phyloP scores from a whole-genome alignment of 1,140 invertebrate species.

The Ceratina australensis region DNA sequence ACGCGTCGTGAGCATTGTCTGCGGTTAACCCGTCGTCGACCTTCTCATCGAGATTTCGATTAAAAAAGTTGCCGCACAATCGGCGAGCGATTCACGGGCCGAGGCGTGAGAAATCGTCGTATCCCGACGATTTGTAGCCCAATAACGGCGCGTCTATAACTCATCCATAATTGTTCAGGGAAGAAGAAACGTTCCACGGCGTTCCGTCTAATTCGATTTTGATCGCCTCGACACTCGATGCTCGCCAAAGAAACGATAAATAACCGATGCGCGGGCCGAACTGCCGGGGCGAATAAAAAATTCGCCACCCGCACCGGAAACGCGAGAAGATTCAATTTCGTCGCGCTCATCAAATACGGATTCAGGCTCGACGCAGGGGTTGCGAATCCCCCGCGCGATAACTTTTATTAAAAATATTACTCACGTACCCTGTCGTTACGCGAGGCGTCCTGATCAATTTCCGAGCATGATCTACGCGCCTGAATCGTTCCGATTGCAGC shows the following conservation, averaged over 20 bases:
- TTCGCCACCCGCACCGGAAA: constrained; percentile 31
- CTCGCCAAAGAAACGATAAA: constrained; percentile 63
- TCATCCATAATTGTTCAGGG: constrained; percentile 62
- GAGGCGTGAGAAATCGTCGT: constrained; percentile 70
- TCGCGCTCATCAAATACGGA: constrained; percentile 64
- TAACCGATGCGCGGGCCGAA: constrained; percentile 70
- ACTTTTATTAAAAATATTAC: constrained; percentile 36
- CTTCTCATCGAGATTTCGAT: constrained; percentile 54
- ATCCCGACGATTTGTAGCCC: constrained; percentile 43
- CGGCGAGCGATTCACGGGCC: constrained; percentile 21
- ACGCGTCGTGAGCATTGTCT: constrained; percentile 61
- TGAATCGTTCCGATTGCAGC: neutral
- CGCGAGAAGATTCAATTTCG: constrained; percentile 63
- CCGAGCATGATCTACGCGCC: neutral
- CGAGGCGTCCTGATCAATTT: neutral
- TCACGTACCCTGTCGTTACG: neutral
- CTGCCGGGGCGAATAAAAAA: constrained; percentile 45
- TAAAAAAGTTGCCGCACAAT: constrained; percentile 49
- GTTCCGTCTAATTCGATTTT: constrained; percentile 69
- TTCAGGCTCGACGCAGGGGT: constrained; percentile 33
- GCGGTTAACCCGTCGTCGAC: constrained; percentile 67
- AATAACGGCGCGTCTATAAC: constrained; percentile 66
- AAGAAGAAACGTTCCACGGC: constrained; percentile 39
- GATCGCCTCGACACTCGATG: constrained; percentile 52
- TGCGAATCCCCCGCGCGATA: neutral